Conservation (phyloP, 1,140 invertebrate species). For the Trissolcus basalis region DNA sequence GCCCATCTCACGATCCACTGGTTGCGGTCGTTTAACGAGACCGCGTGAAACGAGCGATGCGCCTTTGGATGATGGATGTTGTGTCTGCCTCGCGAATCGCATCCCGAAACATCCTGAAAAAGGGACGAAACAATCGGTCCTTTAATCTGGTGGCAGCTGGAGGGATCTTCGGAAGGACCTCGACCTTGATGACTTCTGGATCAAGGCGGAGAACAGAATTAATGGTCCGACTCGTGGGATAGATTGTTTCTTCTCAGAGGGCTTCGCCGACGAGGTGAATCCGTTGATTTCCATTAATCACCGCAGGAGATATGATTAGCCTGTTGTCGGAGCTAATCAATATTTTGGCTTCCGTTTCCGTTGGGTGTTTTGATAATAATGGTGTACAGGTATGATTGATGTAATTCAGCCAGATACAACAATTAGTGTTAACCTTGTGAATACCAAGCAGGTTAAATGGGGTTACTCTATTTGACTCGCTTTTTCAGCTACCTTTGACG, state of each 20-base stretch:
- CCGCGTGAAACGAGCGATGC: slow-evolving; percentile 63
- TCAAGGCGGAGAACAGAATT: slow-evolving; percentile 30
- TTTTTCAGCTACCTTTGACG: no score
- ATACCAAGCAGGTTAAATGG: no score
- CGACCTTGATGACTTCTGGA: slow-evolving; percentile 10
- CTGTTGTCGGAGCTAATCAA: slow-evolving; percentile 48
- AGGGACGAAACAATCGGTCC: slow-evolving; percentile 18
- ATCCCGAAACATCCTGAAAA: slow-evolving; percentile 43
- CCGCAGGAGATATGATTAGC: slow-evolving; percentile 43
- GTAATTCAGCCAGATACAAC: not conserved
- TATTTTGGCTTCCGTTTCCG: slow-evolving; percentile 58
- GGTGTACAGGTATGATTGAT: slow-evolving; percentile 27
- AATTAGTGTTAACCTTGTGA: no score
- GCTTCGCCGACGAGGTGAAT: slow-evolving; percentile 29
- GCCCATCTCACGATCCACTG: slow-evolving; percentile 37
- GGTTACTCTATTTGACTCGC: no score
- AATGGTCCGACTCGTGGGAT: slow-evolving; percentile 17
- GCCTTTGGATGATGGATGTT: slow-evolving; percentile 64
- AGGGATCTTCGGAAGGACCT: slow-evolving; percentile 12
- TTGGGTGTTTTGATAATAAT: slow-evolving; percentile 18
- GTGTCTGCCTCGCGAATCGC: slow-evolving; percentile 40
- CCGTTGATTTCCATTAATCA: slow-evolving; percentile 52
- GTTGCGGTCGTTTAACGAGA: slow-evolving; percentile 44
- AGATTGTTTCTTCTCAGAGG: slow-evolving; percentile 38
- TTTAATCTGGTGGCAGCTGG: slow-evolving; percentile 35